These are phyloP conservation scores for Delphinus delphis DNA, from an alignment of 2,113 vertebrate species.

Conservation along the genomic window DNA sequence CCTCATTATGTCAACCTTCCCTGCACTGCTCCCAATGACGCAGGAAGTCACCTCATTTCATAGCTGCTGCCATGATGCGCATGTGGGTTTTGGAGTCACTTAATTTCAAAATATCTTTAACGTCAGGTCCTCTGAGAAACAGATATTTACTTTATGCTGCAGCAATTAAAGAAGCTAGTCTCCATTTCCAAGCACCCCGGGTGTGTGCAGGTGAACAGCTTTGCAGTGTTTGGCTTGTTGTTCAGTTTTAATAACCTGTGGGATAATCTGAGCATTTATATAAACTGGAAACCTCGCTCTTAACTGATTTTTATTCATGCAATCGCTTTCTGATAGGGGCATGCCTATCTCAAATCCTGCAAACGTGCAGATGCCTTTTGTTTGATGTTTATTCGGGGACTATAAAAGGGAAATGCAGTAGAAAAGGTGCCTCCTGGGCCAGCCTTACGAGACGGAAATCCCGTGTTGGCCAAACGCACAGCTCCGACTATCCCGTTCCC, in stretches of 20 bases:
- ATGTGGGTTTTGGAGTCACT: constrained; percentile 22
- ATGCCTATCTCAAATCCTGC: neutral
- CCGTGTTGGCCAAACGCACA: accelerated
- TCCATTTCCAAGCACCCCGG: constrained; percentile 65
- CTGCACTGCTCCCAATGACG: constrained; percentile 3
- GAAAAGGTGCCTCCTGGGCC: neutral
- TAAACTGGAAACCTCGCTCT: constrained; percentile 26
- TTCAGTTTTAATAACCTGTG: constrained; percentile 57
- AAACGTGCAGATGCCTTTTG: neutral
- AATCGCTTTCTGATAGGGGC: neutral
- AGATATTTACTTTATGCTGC: constrained; percentile 60
- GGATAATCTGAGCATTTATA: constrained; percentile 57
- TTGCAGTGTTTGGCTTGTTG: neutral
- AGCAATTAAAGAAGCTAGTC: constrained; percentile 72
- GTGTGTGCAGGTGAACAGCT: constrained; percentile 70
- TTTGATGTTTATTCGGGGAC: neutral
- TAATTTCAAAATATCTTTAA: constrained; percentile 64
- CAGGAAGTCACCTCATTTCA: constrained; percentile 29
- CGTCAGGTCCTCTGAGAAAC: constrained; percentile 35
- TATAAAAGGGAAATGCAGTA: neutral
- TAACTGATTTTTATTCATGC: constrained; percentile 40
- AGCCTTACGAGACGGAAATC: neutral
- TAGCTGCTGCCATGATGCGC: constrained; percentile 1
- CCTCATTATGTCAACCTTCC: constrained; percentile 47
- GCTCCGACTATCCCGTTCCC: neutral